Conservation (phyloP, 2,888 invertebrate species). For the Tipula lateralis region DNA sequence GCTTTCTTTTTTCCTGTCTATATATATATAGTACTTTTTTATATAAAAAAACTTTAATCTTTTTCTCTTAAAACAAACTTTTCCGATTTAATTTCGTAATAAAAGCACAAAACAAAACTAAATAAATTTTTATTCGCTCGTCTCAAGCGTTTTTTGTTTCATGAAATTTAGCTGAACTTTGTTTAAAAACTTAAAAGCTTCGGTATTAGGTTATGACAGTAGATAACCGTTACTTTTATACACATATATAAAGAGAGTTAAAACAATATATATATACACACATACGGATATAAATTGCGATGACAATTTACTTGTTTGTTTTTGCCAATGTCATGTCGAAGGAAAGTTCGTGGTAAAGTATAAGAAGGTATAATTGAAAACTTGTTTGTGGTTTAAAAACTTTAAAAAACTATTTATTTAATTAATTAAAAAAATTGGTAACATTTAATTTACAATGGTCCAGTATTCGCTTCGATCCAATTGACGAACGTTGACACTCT, state of each 20-base stretch:
- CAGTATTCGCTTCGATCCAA: background rate
- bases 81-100: background rate
- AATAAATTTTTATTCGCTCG: background rate
- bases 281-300: background rate
- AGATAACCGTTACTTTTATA: background rate
- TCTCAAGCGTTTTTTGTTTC: background rate
- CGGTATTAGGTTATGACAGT: background rate
- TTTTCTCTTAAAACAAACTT: background rate
- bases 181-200: background rate
- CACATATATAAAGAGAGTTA: background rate
- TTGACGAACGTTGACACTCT: background rate
- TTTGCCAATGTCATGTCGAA: background rate
- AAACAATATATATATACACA: too few species aligned
- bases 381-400: background rate
- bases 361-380: background rate
- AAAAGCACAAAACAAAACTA: background rate
- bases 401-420: background rate
- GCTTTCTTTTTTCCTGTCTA: background rate
- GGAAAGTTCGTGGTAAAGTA: background rate
- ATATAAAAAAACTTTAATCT: background rate
- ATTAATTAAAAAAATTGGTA: background rate
- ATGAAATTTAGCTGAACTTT: background rate
- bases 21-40: background rate
- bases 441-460: background rate
- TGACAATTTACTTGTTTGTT: background rate